These are phyloP conservation scores for Nymphalis c-album DNA, from an alignment of 2,888 invertebrate genomes.

Conservation along the genomic window DNA sequence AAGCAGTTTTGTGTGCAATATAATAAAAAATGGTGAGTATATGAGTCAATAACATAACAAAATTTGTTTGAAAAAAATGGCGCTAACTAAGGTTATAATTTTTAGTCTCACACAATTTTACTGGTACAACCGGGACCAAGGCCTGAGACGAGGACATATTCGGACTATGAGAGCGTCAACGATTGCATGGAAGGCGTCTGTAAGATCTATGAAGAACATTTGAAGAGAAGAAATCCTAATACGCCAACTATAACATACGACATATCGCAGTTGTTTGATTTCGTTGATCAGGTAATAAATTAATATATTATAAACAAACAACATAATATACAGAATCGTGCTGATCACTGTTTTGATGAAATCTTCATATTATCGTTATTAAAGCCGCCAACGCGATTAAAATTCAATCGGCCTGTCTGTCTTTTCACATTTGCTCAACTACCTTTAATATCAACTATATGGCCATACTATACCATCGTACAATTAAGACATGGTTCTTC, in stretches of 20 bases:
- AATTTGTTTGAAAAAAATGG: conserved; percentile 53
- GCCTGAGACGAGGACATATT: conserved; percentile 98
- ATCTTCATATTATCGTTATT: no score
- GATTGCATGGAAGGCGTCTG: conserved; percentile 99
- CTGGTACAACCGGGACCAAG: conserved; percentile 96
- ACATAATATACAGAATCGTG: neutral
- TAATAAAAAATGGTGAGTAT: conserved; percentile 54
- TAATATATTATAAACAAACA: neutral
- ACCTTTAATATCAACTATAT: no score
- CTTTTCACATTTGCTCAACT: no score
- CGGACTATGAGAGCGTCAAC: conserved; percentile 98
- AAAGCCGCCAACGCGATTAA: no score
- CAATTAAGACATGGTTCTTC: no score
- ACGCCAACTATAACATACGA: conserved; percentile 99
- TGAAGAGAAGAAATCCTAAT: conserved; percentile 96
- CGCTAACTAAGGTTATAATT: conserved; percentile 61
- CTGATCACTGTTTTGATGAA: no score
- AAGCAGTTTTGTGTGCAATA: conserved; percentile 1
- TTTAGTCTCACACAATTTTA: conserved; percentile 97
- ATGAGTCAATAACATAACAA: conserved; percentile 46
- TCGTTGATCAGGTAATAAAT: conserved; percentile 90
- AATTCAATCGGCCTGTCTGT: no score
- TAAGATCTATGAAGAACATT: conserved; percentile 99
- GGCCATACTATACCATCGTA: no score
- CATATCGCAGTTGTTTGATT: conserved; percentile 98